These are phyloP conservation scores for Argyresthia albistria DNA, from an alignment of 2,888 invertebrate genomes.

Conservation along the genomic window DNA sequence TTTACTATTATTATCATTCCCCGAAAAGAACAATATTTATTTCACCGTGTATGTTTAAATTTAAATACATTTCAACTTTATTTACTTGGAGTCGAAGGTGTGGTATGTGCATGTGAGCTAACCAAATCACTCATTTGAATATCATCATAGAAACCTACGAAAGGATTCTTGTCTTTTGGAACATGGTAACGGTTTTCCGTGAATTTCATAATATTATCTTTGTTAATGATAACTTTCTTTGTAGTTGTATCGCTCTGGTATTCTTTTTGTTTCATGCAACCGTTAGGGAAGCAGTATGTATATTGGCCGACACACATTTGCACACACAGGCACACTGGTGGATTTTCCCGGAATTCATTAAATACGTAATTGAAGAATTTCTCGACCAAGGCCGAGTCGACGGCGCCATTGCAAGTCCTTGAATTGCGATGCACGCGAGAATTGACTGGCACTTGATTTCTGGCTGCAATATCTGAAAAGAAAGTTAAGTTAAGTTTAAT, in stretches of 20 bases:
- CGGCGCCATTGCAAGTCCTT: slow-evolving; percentile 22
- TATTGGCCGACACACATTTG: slow-evolving; percentile 47
- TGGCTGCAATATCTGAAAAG: not conserved
- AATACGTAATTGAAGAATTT: slow-evolving; percentile 53
- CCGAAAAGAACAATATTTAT: slow-evolving; percentile 10
- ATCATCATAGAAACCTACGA: not conserved
- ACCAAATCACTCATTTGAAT: not conserved
- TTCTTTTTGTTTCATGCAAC: slow-evolving; percentile 28
- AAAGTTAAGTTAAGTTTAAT: not conserved
- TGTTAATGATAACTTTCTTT: slow-evolving; percentile 16
- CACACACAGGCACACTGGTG: slow-evolving; percentile 49
- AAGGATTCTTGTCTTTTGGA: slow-evolving; percentile 4
- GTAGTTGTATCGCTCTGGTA: slow-evolving; percentile 5
- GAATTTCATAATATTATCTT: slow-evolving; percentile 10
- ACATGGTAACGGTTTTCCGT: slow-evolving; percentile 8
- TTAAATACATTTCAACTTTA: not conserved
- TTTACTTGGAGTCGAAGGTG: not conserved
- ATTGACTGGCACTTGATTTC: not conserved
- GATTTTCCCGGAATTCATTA: slow-evolving; percentile 38
- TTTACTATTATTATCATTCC: too few species aligned
- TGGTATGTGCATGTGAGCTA: not conserved
- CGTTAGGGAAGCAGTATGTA: slow-evolving; percentile 54
- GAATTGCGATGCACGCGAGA: too few species aligned
- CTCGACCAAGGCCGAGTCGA: slow-evolving; percentile 31
- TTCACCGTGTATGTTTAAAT: not conserved